Base-by-base conservation (phyloP, 2,888 invertebrate species). In the Caenorhabditis macrosperma region DNA sequence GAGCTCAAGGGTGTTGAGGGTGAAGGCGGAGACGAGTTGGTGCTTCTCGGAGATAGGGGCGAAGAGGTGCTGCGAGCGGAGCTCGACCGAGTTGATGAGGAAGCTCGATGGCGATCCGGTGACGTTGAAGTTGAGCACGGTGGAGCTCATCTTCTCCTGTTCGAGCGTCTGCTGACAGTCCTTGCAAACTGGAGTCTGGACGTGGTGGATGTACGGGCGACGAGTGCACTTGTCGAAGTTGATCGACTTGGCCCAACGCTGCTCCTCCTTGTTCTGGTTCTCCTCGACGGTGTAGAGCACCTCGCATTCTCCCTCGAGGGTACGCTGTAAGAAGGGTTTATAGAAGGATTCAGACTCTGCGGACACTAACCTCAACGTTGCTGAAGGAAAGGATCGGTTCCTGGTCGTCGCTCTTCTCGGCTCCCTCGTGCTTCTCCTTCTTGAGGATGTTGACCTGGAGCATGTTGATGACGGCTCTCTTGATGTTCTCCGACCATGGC, bases 151-250 rank as follows among this genome's bases (percentile, higher is more conserved):
- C 71, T 84, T 80, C 61, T 82, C 76, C 38, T 76, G 67, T 20
- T 76, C 68, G 46, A 76, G 66, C 17, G 76, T 76, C 35, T 55
- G 28, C 28, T 82, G 22, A 59, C 78, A 82, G 54, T 76, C 78
- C 63, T 71, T 59, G 81, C 81, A 81, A 55, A 77, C 77, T 74
- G 69, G 77, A 24, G 60, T 55, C 35, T 69, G 74, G 38, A 67
- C 64, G 61, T 75, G 79, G 55, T 69, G 79, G 52, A 79, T 44
- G 52, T 68, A 55, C 59, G 79, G 79, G 12, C 79, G 74, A 9
- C 54, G 74, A 26, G 75, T 72, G 89, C 91, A 91, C 63, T 90
- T 90, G 68, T 91, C 90, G 85, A 91, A 91, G 90, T 92, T 91
- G 81, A 91, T 85, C 48, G 91, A 88, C 88, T 92, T 92, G 82